Base-by-base conservation (phyloP, 2,113 vertebrate species). In the Tauraco erythrolophus region DNA sequence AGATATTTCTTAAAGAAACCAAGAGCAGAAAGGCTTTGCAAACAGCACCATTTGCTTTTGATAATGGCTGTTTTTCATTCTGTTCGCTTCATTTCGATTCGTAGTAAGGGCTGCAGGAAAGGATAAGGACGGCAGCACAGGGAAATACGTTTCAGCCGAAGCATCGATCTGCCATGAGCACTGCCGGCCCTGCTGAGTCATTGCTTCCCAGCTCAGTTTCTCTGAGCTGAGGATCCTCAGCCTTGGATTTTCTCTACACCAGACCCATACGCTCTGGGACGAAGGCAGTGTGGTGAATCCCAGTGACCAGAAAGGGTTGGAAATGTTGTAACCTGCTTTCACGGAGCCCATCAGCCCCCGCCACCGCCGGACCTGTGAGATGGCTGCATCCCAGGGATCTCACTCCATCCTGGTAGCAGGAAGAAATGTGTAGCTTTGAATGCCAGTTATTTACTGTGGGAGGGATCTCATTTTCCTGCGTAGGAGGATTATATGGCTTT, bases 231-330 rank as follows among this genome's bases (percentile, higher is more conserved):
- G 31, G 4, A 57, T 25, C 41, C 79, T 88, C 39, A 4, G 0
- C 4, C 39, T 3, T 8, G 53, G 39, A 1, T 1, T 23, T 27
- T 50, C 17, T 14, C 74, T 18, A 0, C 71, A n/a, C 14, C 79
- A 37, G 30, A 50, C 50, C 46, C 28, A 0, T 0, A 3, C 0
- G 1, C 54, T n/a, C 8, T 10, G 48, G 58, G n/a, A 4, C 0
- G 5, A 56, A 60, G 56, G 77, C 60, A 18, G 8, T 3, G 17
- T 62, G 10, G 43, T 1, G 33, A 22, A 30, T 41, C 19, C 53
- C 1, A 1, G 51, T 9, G 43, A 53, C 17, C 57, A 24, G 88
- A 17, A 69, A 41, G 51, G 60, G 58, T 37, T 62, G 77, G 66
- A 28, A 50, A 19, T 23, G 35, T 2, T 30, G 48, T 11, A 23